These are phyloP conservation scores for Pardosa pseudoannulata DNA, from an alignment of 2,888 invertebrate genomes.

Conservation along the genomic window DNA sequence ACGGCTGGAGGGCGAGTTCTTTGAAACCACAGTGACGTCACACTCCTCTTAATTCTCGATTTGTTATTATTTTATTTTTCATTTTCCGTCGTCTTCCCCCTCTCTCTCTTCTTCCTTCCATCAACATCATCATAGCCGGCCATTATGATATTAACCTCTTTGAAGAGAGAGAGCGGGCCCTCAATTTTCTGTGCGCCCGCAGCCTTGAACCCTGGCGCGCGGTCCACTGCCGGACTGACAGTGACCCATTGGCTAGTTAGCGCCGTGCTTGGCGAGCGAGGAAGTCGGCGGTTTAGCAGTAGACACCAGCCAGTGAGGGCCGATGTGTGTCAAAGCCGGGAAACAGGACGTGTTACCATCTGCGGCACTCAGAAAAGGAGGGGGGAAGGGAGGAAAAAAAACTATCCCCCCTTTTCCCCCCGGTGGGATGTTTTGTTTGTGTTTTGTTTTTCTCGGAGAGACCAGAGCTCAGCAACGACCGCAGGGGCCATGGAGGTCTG, in stretches of 20 bases:
- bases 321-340: neutral
- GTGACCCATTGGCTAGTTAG: slow-evolving; percentile 37
- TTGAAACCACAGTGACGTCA: slow-evolving; percentile 72
- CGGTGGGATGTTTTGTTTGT: too few species aligned
- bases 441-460: too few species aligned
- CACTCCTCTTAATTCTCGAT: slow-evolving; percentile 24
- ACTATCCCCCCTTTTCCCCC: too few species aligned
- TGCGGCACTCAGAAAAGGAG: too few species aligned
- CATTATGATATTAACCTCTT: slow-evolving; percentile 71
- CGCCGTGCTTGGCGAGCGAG: slow-evolving; percentile 32
- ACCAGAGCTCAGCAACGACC: too few species aligned
- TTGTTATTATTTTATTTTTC: too few species aligned
- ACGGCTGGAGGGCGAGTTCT: slow-evolving; percentile 58
- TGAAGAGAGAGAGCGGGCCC: slow-evolving; percentile 53
- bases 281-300: neutral
- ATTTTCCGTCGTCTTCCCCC: neutral
- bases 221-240: slow-evolving; percentile 31
- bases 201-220: slow-evolving; percentile 65
- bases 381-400: too few species aligned
- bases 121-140: slow-evolving; percentile 60
- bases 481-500: too few species aligned
- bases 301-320: too few species aligned
- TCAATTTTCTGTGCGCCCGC: slow-evolving; percentile 18
- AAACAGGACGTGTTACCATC: neutral
- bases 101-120: slow-evolving; percentile 13